Evolutionary conservation across 2,797 vertebrate species (phyloP).

Genomic region (Thaleichthys pacificus): DNA sequence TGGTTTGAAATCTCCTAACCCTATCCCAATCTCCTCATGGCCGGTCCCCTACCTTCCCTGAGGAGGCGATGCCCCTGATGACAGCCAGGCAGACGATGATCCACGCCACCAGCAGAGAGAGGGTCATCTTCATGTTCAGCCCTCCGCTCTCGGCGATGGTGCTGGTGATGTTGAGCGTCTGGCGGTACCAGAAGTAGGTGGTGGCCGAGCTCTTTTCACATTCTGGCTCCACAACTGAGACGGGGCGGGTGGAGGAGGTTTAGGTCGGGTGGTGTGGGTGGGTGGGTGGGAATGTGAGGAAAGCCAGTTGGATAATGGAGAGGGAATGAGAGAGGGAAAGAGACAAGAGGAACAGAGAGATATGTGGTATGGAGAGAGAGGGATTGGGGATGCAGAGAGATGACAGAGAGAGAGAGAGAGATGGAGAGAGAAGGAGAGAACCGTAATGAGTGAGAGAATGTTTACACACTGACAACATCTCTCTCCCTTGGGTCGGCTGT

Average conservation of each 20-base stretch:
- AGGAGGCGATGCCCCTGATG: constrained; percentile 93
- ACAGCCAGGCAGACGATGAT: constrained; percentile 89
- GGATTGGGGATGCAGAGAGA: neutral
- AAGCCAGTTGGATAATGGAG: constrained; percentile 7
- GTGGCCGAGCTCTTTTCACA: constrained; percentile 94
- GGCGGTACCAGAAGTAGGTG: constrained; percentile 95
- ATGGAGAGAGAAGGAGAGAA: neutral
- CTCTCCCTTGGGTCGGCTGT: constrained; percentile 27
- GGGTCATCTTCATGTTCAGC: constrained; percentile 90
- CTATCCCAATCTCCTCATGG: neutral
- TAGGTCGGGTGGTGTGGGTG: neutral
- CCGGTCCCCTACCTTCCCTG: constrained; percentile 82
- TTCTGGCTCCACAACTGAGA: constrained; percentile 86
- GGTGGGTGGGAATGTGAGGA: neutral
- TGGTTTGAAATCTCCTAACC: neutral
- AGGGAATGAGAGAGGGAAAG: accelerated
- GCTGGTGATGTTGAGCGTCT: constrained; percentile 89
- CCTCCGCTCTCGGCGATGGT: constrained; percentile 89
- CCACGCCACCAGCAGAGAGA: constrained; percentile 90
- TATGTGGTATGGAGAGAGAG: neutral
- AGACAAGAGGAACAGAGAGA: neutral
- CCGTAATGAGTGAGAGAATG: constrained; percentile 25
- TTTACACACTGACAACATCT: constrained; percentile 36
- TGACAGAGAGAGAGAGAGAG: neutral
- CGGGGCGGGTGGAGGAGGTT: neutral